Conservation (phyloP, 2,888 invertebrate species). For the Drosophila kokeensis region DNA sequence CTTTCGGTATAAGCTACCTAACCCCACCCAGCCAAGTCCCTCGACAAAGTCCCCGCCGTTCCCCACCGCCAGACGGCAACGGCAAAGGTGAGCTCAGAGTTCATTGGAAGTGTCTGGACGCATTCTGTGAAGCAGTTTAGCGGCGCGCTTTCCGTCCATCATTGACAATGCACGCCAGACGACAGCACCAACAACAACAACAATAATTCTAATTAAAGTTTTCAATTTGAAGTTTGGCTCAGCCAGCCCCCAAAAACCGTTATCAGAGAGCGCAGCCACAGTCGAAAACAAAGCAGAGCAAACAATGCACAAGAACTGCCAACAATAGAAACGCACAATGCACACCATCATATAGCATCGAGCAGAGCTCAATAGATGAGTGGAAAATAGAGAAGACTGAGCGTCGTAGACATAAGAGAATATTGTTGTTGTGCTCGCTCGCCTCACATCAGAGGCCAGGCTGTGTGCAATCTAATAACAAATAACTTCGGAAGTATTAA, state of each 20-base stretch:
- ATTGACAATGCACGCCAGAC: conserved; percentile 66
- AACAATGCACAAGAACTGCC: conserved; percentile 65
- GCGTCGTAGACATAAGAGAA: conserved; percentile 14
- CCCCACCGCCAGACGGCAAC: conserved; percentile 28
- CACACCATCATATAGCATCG: conserved; percentile 36
- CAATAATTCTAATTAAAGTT: conserved; percentile 80
- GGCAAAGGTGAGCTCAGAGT: conserved; percentile 59
- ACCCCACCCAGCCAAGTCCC: not conserved
- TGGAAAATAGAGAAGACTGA: not conserved
- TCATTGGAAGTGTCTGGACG: conserved; percentile 51
- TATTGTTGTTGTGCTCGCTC: conserved; percentile 2
- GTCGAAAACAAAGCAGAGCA: conserved; percentile 63
- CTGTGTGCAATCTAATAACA: conserved; percentile 76
- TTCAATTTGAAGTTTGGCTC: conserved; percentile 76
- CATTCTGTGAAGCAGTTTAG: conserved; percentile 44
- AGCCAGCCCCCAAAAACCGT: conserved; percentile 58
- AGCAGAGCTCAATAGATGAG: conserved; percentile 10
- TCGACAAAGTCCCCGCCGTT: not conserved
- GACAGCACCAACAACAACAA: conserved; percentile 28
- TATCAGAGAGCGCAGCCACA: conserved; percentile 64
- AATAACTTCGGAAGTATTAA: conserved; percentile 81
- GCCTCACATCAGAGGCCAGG: conserved; percentile 19
- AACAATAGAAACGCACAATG: conserved; percentile 74
- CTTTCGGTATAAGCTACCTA: conserved; percentile 53
- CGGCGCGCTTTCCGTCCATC: conserved; percentile 45